Evolutionary conservation across 2,113 vertebrate genomes (phyloP), one percentile per base, ranked within the genome.

Genomic region (Hydropotes inermis): DNA sequence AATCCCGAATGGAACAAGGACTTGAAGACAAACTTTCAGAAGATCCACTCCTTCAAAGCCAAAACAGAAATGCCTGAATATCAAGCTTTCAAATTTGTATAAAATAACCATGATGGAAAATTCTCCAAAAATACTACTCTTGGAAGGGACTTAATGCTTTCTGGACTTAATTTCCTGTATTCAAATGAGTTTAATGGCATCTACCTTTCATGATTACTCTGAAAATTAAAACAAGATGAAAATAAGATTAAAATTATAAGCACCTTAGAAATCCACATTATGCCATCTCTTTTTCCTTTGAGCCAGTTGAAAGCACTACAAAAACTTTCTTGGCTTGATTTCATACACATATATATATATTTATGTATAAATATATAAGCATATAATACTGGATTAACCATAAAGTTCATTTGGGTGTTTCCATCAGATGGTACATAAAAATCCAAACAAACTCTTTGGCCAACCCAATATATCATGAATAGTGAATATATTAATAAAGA

Each of bases 171-270:
- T 52, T 87, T 83, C 10, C 43, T 78, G 11, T 33, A 87, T 64
- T 36, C 84, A 89, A 94, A 94, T 58, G 25, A 4, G 21, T 61
- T 74, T 50, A 61, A 81, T 21, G 30, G 30, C 60, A 25, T 81
- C 60, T 81, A 54, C 45, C 76, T 61, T 12, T 81, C 43, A 84
- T 5, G 28, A 78, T 81, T 79, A 79, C 43, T 91, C 14, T 67
- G 76, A 96, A 97, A 54, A 81, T 85, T 67, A 89, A 92, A 91
- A 88, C 36, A 74, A 70, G 6, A 95, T 57, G 74, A 87, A 96
- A 95, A 67, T 25, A 90, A 92, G 27, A 55, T 84, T 52, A 50
- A 96, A 94, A 78, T 12, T 76, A 4, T 83, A 86, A 79, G 4
- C 11, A 81, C 36, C 7, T 33, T 33, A 55, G 28, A 94, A 54